phyloP scores from a whole-genome alignment of 2,113 vertebrate species.

The Pao palembangensis region DNA sequence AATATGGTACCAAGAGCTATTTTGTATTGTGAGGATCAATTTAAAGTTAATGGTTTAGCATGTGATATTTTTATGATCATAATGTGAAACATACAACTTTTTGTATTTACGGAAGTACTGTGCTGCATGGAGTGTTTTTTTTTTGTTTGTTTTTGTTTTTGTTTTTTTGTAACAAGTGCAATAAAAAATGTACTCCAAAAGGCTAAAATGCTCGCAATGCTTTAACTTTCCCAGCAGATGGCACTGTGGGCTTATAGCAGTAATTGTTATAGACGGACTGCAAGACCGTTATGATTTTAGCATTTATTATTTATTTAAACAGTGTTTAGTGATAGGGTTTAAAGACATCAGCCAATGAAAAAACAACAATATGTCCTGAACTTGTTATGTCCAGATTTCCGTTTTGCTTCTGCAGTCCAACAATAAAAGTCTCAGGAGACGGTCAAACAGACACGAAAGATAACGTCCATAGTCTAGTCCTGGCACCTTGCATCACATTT shows the following conservation, averaged over 20 bases:
- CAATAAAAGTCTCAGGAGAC: no score
- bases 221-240: conserved; percentile 35
- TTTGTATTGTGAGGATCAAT: conserved; percentile 30
- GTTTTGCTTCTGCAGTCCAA: no score
- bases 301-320: no score
- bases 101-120: conserved; percentile 37
- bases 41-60: conserved; percentile 32
- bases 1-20: conserved; percentile 19
- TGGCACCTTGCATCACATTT: no score
- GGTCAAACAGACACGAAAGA: no score
- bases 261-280: no score
- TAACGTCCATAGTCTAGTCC: no score
- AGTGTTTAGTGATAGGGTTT: no score
- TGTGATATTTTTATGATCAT: conserved; percentile 19
- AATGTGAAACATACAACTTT: neutral
- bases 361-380: no score
- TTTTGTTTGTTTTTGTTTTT: conserved; percentile 5
- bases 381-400: no score
- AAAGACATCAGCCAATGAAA: no score
- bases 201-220: neutral
- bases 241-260: conserved; percentile 15
- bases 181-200: conserved; percentile 29
- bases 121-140: conserved; percentile 46
- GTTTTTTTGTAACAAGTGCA: conserved; percentile 22
- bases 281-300: no score